Evolutionary conservation across 2,113 vertebrate species (phyloP), one percentile per base, ranked within the genome.

Genomic region (Amia ocellicauda): DNA sequence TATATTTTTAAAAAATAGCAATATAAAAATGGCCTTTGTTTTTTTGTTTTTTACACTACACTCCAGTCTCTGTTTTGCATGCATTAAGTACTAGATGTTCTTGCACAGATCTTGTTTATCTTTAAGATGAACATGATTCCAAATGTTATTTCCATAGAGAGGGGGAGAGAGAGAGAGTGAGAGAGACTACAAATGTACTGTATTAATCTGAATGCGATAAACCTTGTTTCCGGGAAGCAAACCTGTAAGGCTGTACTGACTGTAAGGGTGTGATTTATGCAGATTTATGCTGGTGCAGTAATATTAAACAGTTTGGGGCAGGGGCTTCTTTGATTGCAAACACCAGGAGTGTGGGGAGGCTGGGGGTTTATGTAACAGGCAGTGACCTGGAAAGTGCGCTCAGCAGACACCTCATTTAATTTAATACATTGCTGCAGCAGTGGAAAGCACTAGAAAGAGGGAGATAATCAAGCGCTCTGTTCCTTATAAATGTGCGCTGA

Each of bases 341-440:
- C 86, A 88, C 76, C 75, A 80, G 83, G 80, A 77, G 75, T 74
- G 72, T 69, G 76, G 70, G 31, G 59, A 52, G 41, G 63, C 54
- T 41, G 27, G 51, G 63, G 40, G 26, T 27, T 79, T 84, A 75
- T 80, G 73, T 66, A 82, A 82, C 66, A 17, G 59, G 74, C 73
- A 78, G 74, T 87, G 84, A 85, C 90, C 85, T 85, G 78, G 86
- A 89, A 92, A 88, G 88, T 84, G 87, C 86, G 89, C 88, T 68
- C 88, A 85, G 89, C 90, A 93, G 93, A 92, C 91, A 91, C 91
- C 91, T 94, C 91, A 91, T 94, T 95, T 93, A 93, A 92, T 94
- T 93, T 93, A 93, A 96, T 92, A 92, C 86, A 91, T 91, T 84
- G 85, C 82, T 85, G 78, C 84, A 79, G 70, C 82, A 82, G 88